Base-by-base conservation (phyloP, 2,113 vertebrate genomes). In the Brachyistius frenatus region DNA sequence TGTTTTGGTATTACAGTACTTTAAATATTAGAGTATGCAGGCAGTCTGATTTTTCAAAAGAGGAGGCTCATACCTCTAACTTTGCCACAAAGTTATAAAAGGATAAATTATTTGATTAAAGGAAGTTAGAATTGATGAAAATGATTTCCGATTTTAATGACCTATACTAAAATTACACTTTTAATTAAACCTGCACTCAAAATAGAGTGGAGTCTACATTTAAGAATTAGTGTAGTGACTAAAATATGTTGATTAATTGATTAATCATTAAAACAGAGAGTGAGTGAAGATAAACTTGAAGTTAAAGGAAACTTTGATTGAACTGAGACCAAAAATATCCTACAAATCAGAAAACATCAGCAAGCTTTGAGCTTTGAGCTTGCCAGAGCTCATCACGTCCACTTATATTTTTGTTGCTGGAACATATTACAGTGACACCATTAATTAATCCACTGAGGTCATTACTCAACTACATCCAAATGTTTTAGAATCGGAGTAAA, bases 181-280 rank as follows among this genome's bases (percentile, higher is more conserved):
- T 89, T 89, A 90, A 92, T 89, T 88, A 90, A 88, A 83, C 33
- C 79, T 84, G 69, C 73, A 73, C 87, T 89, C 62, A 85, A 86
- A 89, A 89, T 90, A 88, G 84, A 85, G 72, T 75, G 37, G 76
- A 78, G 32, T 66, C 80, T 65, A 65, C 56, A 80, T 84, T 85
- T 5, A 23, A 75, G 49, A 7, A 14, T 54, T 30, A 37, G 13
- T 65, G 35, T 60, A 56, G 71, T 54, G n/a, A 54, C 14, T 67
- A 49, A 64, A 57, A 57, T 6, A 53, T 64, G 67, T 62, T 49
- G 47, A 78, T 54, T 66, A 78, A 76, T 23, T 54, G 8, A 47
- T 64, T 60, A 16, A 52, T 41, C 41, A 65, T 47, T 61, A 30
- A 6, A 63, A 16, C 30, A 37, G 23, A 62, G 66, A 60, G 1